These are phyloP conservation scores for Megaleporinus macrocephalus DNA, from an alignment of 2,113 vertebrate genomes.

Conservation along the genomic window DNA sequence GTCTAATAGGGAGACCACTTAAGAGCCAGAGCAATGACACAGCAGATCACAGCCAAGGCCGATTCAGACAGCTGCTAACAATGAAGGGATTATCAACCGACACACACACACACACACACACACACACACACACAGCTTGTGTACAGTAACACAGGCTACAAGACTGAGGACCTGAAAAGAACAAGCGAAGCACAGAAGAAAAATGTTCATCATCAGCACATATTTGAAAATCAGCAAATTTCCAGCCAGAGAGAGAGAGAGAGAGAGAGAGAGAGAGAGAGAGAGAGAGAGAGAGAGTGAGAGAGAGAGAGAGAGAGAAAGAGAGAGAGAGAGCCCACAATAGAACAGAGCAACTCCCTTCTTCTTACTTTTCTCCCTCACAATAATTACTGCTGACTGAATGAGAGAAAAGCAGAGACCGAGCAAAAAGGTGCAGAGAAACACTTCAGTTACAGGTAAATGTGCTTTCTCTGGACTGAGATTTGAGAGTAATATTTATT, in stretches of 20 bases:
- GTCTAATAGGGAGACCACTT: slow-evolving; percentile 31
- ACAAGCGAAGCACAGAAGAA: slow-evolving; percentile 30
- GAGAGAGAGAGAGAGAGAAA: too few relatives aligned
- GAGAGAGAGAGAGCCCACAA: slow-evolving; percentile 30
- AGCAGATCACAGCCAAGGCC: slow-evolving; percentile 31
- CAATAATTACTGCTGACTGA: slow-evolving; percentile 21
- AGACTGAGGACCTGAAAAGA: slow-evolving; percentile 24
- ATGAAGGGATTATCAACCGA: slow-evolving; percentile 34
- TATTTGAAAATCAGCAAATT: slow-evolving; percentile 36
- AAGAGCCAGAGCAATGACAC: slow-evolving; percentile 33
- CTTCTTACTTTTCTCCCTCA: neutral
- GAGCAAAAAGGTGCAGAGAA: neutral
- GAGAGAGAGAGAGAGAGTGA: too few relatives aligned
- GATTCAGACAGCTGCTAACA: slow-evolving; percentile 42
- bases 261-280: too few relatives aligned
- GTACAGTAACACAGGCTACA: neutral
- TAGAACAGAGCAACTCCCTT: neutral
- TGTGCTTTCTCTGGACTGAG: neutral
- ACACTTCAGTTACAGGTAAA: neutral
- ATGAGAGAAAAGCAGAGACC: neutral
- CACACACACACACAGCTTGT: slow-evolving; percentile 1
- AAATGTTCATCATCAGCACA: slow-evolving; percentile 38
- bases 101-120: slow-evolving; percentile 19
- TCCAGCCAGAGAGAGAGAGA: slow-evolving; percentile 23
- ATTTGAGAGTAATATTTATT: neutral